These are phyloP conservation scores for Larimichthys crocea DNA, from an alignment of 2,113 vertebrate species.

Conservation along the genomic window DNA sequence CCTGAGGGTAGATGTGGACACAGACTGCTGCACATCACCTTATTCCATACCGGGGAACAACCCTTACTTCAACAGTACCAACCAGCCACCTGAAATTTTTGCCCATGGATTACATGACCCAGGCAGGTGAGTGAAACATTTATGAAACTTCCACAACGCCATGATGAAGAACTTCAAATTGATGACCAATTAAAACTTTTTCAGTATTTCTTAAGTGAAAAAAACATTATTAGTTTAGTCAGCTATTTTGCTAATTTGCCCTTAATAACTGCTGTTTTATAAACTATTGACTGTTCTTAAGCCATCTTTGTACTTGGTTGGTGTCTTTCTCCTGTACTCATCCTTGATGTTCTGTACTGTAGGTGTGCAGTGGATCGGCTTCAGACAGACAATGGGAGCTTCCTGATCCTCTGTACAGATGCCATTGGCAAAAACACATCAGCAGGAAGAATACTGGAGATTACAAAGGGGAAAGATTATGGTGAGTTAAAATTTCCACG, in stretches of 20 bases:
- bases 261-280: neutral
- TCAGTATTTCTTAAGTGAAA: neutral
- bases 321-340: constrained; percentile 30
- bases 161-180: constrained; percentile 1
- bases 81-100: constrained; percentile 98
- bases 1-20: constrained; percentile 94
- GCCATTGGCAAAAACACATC: constrained; percentile 93
- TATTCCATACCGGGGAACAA: constrained; percentile 95
- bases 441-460: constrained; percentile 93
- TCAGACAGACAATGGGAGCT: constrained; percentile 90
- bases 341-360: constrained; percentile 30
- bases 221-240: neutral
- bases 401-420: constrained; percentile 96
- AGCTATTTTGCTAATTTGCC: too few species aligned
- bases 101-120: constrained; percentile 97
- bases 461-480: constrained; percentile 95
- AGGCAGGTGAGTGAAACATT: constrained; percentile 90
- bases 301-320: neutral
- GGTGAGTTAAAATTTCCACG: constrained; percentile 85
- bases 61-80: constrained; percentile 98
- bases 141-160: neutral
- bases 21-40: constrained; percentile 88
- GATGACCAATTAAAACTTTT: neutral
- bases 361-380: constrained; percentile 95
- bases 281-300: constrained; percentile 1